Percentiles rank a stretch among this genome's conserved stretches.
Evolutionary conservation across 1,140 invertebrate species (phyloP).

Genomic region (Pseudomyrmex cubaensis): DNA sequence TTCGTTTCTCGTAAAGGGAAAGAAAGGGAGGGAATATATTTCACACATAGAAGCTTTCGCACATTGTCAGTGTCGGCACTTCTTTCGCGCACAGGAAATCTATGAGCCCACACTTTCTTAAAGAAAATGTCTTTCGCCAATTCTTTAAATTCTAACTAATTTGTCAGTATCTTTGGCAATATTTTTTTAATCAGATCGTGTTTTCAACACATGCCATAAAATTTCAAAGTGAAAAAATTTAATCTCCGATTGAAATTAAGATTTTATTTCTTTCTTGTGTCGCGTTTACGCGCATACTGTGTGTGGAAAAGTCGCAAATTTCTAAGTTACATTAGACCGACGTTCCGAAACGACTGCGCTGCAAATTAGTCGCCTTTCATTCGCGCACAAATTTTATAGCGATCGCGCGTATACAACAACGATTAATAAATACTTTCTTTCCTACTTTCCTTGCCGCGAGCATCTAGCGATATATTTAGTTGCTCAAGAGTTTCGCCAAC

Average conservation of each 20-base stretch:
- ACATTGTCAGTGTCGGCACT: constrained; percentile 16
- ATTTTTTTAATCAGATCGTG: background rate
- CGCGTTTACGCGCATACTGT: background rate
- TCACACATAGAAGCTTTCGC: constrained; percentile 44
- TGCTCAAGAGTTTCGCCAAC: constrained; percentile 26
- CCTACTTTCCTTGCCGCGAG: constrained; percentile 58
- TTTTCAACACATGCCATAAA: background rate
- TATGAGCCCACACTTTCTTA: constrained; percentile 19
- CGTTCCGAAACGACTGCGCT: constrained; percentile 9
- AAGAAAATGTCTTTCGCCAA: constrained; percentile 34
- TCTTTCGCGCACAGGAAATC: constrained; percentile 42
- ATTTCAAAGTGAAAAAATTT: background rate
- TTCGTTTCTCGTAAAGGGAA: background rate
- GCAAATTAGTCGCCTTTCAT: constrained; percentile 54
- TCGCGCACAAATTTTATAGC: constrained; percentile 52
- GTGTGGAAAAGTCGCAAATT: background rate
- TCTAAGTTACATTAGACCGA: constrained; percentile 39
- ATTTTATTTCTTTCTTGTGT: background rate
- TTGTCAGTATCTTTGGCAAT: constrained; percentile 5
- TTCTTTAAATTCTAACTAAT: constrained; percentile 60
- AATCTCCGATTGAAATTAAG: constrained; percentile 14
- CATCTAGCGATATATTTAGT: constrained; percentile 44
- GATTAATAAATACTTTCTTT: constrained; percentile 67
- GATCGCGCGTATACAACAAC: constrained; percentile 31
- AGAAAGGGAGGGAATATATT: constrained; percentile 51